Evolutionary conservation across 1,140 invertebrate species (phyloP).

Genomic region (Ephestia elutella): DNA sequence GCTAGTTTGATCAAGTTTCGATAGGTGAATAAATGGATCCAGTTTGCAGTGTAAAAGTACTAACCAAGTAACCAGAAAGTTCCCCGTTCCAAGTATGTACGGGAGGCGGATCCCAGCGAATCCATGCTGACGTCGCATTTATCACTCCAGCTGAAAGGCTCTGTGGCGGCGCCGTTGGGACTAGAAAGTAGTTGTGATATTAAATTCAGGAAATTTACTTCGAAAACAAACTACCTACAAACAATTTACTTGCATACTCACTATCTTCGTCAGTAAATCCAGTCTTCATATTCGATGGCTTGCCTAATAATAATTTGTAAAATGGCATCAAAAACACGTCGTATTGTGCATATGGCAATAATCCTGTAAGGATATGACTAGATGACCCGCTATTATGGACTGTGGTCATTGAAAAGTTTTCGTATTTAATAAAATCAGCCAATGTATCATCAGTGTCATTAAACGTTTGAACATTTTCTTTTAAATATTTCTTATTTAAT

Average conservation of each 20-base stretch:
- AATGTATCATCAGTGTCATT: conserved; percentile 49
- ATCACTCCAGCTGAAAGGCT: conserved; percentile 85
- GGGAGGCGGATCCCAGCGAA: conserved; percentile 85
- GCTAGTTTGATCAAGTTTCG: conserved; percentile 5
- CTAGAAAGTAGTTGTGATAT: conserved; percentile 31
- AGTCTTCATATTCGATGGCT: conserved; percentile 84
- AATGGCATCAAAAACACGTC: conserved; percentile 87
- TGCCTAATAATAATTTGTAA: conserved; percentile 84
- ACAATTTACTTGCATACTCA: conserved; percentile 55
- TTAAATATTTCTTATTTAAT: conserved; percentile 44
- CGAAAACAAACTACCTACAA: conserved; percentile 5
- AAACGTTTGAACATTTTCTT: conserved; percentile 39
- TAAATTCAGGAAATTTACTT: conserved; percentile 12
- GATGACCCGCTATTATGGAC: conserved; percentile 78
- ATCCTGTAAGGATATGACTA: conserved; percentile 76
- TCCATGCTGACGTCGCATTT: conserved; percentile 83
- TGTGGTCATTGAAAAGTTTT: conserved; percentile 77
- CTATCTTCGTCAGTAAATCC: conserved; percentile 84
- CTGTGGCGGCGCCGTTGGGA: conserved; percentile 80
- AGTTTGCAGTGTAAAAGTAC: conserved; percentile 25
- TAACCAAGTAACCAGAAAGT: conserved; percentile 85
- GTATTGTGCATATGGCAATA: conserved; percentile 82
- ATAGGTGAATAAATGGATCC: conserved; percentile 21
- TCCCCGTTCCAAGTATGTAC: conserved; percentile 83
- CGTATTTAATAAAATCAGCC: conserved; percentile 53